Conservation (phyloP, 2,113 vertebrate species). For the Coracopsis vasa region DNA sequence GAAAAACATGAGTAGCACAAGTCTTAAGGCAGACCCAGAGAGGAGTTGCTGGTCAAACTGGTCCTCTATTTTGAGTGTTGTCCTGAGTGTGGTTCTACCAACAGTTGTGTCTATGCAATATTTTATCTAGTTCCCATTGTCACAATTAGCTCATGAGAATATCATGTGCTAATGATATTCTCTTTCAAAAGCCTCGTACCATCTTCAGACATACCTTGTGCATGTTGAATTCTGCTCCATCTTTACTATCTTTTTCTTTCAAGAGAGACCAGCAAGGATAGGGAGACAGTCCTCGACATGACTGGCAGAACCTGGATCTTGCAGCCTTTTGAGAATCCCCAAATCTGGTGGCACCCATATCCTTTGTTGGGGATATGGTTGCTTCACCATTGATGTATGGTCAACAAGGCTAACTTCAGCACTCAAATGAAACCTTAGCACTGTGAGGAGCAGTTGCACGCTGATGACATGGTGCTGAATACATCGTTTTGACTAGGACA, state of each 20-base stretch:
- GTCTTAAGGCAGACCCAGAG: not conserved
- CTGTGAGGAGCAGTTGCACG: accelerated
- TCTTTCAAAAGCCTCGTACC: not conserved
- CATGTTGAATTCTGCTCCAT: not conserved
- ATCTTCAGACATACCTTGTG: not conserved
- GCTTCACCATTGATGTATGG: accelerated
- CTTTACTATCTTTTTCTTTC: not conserved
- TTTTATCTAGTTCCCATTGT: not conserved
- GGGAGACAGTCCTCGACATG: accelerated
- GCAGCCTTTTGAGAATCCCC: not conserved
- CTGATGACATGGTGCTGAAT: accelerated
- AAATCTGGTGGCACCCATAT: not conserved
- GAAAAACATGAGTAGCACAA: not conserved
- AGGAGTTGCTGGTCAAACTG: not conserved
- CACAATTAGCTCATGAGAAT: not conserved
- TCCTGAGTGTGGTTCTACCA: not conserved
- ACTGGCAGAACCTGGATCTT: not conserved
- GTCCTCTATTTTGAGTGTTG: not conserved
- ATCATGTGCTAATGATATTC: not conserved
- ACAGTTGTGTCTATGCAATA: not conserved
- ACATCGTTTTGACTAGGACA: accelerated
- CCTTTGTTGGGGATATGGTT: not conserved
- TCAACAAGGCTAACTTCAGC: not conserved
- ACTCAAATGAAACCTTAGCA: accelerated
- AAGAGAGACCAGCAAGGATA: not conserved